A percentile compares a stretch with the other conserved stretches of the same genome.
These are phyloP conservation scores for Typhlichthys eigenmanni DNA, from an alignment of 2,797 vertebrate species.

Conservation along the genomic window DNA sequence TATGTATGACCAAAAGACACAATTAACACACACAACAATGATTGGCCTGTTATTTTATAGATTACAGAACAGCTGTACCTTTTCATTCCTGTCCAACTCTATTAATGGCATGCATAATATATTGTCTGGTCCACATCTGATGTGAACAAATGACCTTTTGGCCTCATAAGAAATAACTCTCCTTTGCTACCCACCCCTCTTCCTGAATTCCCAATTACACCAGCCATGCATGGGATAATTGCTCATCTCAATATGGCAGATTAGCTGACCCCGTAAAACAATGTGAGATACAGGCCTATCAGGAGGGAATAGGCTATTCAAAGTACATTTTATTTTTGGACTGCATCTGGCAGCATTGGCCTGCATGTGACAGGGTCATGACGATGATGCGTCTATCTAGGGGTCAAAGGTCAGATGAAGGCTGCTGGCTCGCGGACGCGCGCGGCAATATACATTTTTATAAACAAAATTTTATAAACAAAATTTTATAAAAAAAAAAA, in stretches of 20 bases:
- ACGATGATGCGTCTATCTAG: conserved; percentile 30
- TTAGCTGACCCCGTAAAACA: conserved; percentile 71
- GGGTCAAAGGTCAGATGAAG: conserved; percentile 40
- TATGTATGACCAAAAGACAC: too few species aligned
- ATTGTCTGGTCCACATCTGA: conserved; percentile 36
- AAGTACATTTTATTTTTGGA: conserved; percentile 68
- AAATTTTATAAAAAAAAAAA: too few species aligned
- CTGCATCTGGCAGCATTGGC: conserved; percentile 53
- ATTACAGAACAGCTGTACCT: conserved; percentile 4
- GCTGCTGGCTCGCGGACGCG: conserved; percentile 2
- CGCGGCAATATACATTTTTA: too few species aligned
- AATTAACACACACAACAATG: not conserved
- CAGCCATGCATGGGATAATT: conserved; percentile 55
- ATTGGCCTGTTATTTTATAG: not conserved
- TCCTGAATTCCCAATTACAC: conserved; percentile 45
- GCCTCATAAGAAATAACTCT: conserved; percentile 48
- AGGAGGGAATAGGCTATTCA: conserved; percentile 49
- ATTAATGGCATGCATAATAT: conserved; percentile 20
- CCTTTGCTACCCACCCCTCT: conserved; percentile 35
- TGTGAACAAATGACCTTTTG: conserved; percentile 55
- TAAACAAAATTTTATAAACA: too few species aligned
- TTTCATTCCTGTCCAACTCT: conserved; percentile 20
- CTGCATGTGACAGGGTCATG: conserved; percentile 32
- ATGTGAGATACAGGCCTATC: conserved; percentile 40
- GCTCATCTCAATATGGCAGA: conserved; percentile 64